Evolutionary conservation across 1,140 invertebrate genomes (phyloP), one percentile per base, ranked within the genome.

Genomic region (Anoplophora glabripennis): DNA sequence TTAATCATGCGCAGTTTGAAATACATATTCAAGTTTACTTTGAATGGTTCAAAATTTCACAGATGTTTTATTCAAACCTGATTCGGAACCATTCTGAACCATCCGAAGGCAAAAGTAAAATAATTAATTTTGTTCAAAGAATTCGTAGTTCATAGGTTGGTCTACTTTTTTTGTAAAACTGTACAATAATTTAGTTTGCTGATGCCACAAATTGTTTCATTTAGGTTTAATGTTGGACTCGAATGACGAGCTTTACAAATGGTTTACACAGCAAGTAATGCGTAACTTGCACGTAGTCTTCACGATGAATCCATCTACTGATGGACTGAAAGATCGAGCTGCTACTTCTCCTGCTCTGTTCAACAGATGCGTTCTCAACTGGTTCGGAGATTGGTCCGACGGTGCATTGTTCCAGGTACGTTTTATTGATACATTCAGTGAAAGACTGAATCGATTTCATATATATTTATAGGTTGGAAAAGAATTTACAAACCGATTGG

Each of bases 361-460:
- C 82, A 99, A 99, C 81, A 86, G 97, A 75, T 99, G 98, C 79
- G 98, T 99, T 1, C 83, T 99, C 37, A 99, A 99, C 77, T 99
- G 98, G 98, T 99, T 99, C 76, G 98, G 98, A 1, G 98, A 99
- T 79, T 99, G 98, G 98, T 96, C 95, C 9, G 93, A 98, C 75
- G 92, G 92, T 10, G 95, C 97, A 1, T 79, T 99, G 7, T 99
- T 94, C 83, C 94, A 98, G 81, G 92, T 93, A 59, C 79, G 37
- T 42, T 10, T 28, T 28, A 28, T 28, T 28, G 21, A 5, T 28
- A 28, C 21, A 3, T 28, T 28, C 21, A 28, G n/a, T 28, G 21
- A 28, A 5, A 28, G 21, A 28, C 2, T 5, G 2, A 5, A 3
- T 28, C 5, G 5, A 28, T 5, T 49, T 35, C 17, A 41, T 11